Conservation (phyloP, 2,113 vertebrate genomes). For the Aptenodytes patagonicus region DNA sequence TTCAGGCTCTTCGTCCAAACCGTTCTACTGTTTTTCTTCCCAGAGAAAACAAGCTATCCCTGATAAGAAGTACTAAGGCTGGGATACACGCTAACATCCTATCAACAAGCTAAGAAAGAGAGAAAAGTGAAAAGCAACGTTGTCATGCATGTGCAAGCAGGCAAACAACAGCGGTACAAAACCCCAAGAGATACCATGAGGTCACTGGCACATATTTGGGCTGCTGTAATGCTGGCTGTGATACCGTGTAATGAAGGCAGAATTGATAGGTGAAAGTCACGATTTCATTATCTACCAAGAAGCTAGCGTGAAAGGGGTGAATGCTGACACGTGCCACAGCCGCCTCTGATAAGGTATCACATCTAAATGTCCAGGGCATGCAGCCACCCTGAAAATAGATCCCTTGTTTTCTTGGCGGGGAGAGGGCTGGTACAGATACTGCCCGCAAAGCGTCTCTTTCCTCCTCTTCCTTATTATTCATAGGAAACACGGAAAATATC, state of each 20-base stretch:
- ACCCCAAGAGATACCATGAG: fast-evolving
- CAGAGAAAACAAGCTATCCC: background rate
- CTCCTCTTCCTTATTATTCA: background rate
- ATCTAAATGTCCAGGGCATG: background rate
- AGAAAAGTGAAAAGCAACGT: background rate
- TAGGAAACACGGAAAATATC: background rate
- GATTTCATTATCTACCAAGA: background rate
- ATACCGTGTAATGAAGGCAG: background rate
- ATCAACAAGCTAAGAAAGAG: background rate
- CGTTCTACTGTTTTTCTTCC: background rate
- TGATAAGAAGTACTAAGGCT: background rate
- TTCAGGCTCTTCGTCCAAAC: background rate
- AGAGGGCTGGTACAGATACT: background rate
- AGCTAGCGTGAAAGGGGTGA: background rate
- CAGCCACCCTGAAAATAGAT: background rate
- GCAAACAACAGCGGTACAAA: background rate
- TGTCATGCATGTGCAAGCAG: fast-evolving
- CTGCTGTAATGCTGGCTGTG: fast-evolving
- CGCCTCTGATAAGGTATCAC: background rate
- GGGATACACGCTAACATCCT: background rate
- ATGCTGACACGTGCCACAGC: background rate
- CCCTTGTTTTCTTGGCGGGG: fast-evolving
- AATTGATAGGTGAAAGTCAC: background rate
- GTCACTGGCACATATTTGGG: fast-evolving
- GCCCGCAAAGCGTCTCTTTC: background rate